Base-by-base conservation (phyloP, 2,888 invertebrate species). In the Geotrupes spiniger region DNA sequence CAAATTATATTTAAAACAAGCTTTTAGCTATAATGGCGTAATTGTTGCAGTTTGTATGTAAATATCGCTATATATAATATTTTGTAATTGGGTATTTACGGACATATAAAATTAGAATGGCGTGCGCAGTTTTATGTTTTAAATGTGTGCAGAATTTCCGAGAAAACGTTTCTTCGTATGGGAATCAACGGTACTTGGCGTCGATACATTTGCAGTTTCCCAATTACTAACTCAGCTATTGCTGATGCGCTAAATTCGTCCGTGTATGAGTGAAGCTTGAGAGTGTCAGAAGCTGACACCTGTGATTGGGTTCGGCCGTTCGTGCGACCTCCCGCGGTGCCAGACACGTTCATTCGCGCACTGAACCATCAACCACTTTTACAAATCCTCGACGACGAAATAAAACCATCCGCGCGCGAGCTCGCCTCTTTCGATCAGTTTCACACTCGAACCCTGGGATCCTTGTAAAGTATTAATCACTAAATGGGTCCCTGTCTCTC, bases 301-400 rank as follows among this genome's bases (percentile, higher is more conserved):
- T 55, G 52, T 54, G 58, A 62, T 36, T 53, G 53, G 59, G 57
- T 51, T 42, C 52, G 53, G 53, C 56, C 43, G 42, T 54, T 58
- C 60, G 62, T 58, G 59, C 53, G 56, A 53, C 58, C 50, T 55
- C 63, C 63, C 51, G 60, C 57, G 42, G 62, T 37, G 49, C 29
- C 37, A 58, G 47, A 58, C 58, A 62, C 60, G 62, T 62, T 56
- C 56, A 52, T 54, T 52, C 54, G 52, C 52, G 46, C 51, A 52
- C 31, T 33, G 47, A 44, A 44, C 51, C 44, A 26, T 44, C 37
- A 44, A 44, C 26, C 33, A 16, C 28, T 37, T 27, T 26, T 28
- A 26, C 14, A 42, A 29, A 42, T 29, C 10, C 31, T 29, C 27
- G 28, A 36, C 37, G 27, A 6, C 27, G 25, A 36, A 16, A 37